Conservation (phyloP, 2,113 vertebrate genomes). For the Centropristis striata region DNA sequence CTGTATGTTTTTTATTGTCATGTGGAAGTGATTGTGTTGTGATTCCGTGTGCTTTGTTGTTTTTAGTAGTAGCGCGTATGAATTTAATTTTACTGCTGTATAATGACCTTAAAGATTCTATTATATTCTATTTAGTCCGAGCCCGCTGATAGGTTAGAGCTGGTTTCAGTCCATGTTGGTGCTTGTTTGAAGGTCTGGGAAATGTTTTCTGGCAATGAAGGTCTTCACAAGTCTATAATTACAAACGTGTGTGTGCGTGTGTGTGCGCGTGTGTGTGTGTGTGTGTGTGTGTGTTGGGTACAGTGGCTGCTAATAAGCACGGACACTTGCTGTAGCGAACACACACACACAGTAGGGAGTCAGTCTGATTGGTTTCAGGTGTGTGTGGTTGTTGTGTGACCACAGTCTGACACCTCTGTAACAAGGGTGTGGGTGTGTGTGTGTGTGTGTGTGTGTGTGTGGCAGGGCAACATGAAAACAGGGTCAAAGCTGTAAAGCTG, state of each 20-base stretch:
- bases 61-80: too few relatives aligned
- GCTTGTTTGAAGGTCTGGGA: constrained; percentile 35
- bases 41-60: too few relatives aligned
- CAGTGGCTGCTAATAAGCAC: constrained; percentile 66
- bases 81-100: too few relatives aligned
- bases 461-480: constrained; percentile 45
- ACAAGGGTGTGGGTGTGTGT: constrained; percentile 23
- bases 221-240: constrained; percentile 63
- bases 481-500: constrained; percentile 59
- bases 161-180: constrained; percentile 5
- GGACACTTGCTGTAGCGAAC: constrained; percentile 24
- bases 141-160: constrained; percentile 15
- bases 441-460: background rate
- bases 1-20: too few relatives aligned
- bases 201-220: constrained; percentile 33
- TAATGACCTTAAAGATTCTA: too few relatives aligned
- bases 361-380: constrained; percentile 70
- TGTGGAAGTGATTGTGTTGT: too few relatives aligned
- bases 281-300: constrained; percentile 45
- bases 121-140: too few relatives aligned
- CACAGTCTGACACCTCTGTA: constrained; percentile 67
- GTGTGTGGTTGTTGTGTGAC: constrained; percentile 40
- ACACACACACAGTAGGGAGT: constrained; percentile 58
- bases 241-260: constrained; percentile 47
- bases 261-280: constrained; percentile 24